Conservation (phyloP, 2,888 invertebrate species). For the Micoletzkya japonica region DNA sequence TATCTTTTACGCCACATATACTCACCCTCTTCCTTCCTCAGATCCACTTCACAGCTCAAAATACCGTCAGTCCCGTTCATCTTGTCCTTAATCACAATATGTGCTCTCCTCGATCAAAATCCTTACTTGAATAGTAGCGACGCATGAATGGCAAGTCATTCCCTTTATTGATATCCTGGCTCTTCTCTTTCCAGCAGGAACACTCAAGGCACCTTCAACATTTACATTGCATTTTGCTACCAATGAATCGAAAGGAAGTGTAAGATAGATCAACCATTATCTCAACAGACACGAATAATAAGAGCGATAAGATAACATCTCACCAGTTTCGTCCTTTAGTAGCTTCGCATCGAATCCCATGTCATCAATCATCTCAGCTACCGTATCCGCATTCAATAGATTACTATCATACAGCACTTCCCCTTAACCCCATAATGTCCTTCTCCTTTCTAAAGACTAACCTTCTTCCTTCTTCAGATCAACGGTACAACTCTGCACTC, state of each 20-base stretch:
- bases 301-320: no score
- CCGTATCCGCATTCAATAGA: slow-evolving; percentile 50
- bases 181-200: slow-evolving; percentile 10
- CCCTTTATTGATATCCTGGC: slow-evolving; percentile 74
- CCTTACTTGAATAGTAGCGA: slow-evolving; percentile 80
- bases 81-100: not conserved
- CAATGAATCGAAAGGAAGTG: no score
- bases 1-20: no score
- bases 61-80: slow-evolving; percentile 10
- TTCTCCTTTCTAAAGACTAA: no score
- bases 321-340: no score
- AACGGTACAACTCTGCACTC: no score
- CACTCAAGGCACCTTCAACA: no score
- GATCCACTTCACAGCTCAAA: slow-evolving; percentile 23
- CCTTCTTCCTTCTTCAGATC: no score
- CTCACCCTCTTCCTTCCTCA: slow-evolving; percentile 28
- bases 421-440: no score
- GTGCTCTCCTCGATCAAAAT: not conserved
- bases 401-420: slow-evolving; percentile 63
- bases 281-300: no score
- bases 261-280: no score
- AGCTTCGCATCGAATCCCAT: slow-evolving; percentile 66
- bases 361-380: slow-evolving; percentile 66
- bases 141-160: slow-evolving; percentile 95
- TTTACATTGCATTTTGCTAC: no score